These are phyloP conservation scores for Danaus melanippus DNA, from an alignment of 1,140 invertebrate genomes.

Conservation along the genomic window DNA sequence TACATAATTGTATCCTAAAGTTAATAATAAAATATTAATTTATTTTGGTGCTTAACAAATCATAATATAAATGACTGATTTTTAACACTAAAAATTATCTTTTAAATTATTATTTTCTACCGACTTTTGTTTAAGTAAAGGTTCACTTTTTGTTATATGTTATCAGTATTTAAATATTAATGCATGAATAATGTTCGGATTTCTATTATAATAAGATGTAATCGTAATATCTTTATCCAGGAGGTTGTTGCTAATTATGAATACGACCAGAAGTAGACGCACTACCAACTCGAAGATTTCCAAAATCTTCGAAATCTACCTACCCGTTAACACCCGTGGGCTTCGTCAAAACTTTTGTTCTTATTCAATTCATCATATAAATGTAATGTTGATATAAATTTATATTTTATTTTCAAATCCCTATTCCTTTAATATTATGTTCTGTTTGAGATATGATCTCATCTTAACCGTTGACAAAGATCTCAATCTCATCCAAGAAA, in stretches of 20 bases:
- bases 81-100: neutral
- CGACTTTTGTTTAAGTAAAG: too few relatives aligned
- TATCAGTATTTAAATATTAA: too few relatives aligned
- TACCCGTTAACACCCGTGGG: slow-evolving; percentile 47
- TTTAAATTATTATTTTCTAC: slow-evolving; percentile 6
- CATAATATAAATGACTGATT: too few relatives aligned
- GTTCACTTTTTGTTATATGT: too few relatives aligned
- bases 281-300: slow-evolving; percentile 4
- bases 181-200: neutral
- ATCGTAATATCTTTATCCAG: slow-evolving; percentile 27
- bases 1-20: too few relatives aligned
- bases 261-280: slow-evolving; percentile 17
- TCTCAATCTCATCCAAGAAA: too few relatives aligned
- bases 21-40: too few relatives aligned
- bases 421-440: too few relatives aligned
- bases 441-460: too few relatives aligned
- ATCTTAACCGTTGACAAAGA: too few relatives aligned
- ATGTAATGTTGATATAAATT: slow-evolving; percentile 22
- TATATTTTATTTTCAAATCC: neutral
- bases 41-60: too few relatives aligned
- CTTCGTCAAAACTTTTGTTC: slow-evolving; percentile 49
- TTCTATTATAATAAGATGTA: neutral
- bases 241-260: slow-evolving; percentile 54
- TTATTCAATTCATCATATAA: slow-evolving; percentile 56
- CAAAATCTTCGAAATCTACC: slow-evolving; percentile 41